Evolutionary conservation across 2,797 vertebrate species (phyloP), one percentile per base, ranked within the genome.

Genomic region (Phrynocephalus vlangalii): DNA sequence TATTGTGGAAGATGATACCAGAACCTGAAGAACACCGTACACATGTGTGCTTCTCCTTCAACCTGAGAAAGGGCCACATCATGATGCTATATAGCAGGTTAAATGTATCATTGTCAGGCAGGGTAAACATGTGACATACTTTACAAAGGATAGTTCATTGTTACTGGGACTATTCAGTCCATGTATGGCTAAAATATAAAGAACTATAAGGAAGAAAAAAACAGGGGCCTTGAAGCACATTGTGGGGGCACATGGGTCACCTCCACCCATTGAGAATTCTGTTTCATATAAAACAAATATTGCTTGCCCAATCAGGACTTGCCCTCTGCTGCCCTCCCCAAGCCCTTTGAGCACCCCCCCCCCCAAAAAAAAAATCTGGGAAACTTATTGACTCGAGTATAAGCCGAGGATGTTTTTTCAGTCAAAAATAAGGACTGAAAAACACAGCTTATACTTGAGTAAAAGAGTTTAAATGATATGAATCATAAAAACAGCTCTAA

Each of bases 391-490:
- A 44, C 38, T 44, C 38, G 5, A 44, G 4, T 44, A 44, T 44
- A 44, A 44, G 38, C 38, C 38, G 38, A 44, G 38, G 38, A 44
- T 44, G 33, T 44, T 44, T 44, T 44, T 44, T 44, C 38, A 44
- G 38, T 3, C 38, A 44, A 44, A 44, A 44, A 44, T 5, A 44
- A 44, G 38, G 38, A 5, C 38, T 44, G 38, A 44, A 44, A 44
- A 44, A 44, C 38, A 44, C 38, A 44, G 38, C 38, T 44, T 44
- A 44, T 44, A 44, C 38, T 44, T 44, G 38, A 44, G 38, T 92
- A 67, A 0, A 0, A 95, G 75, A 86, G 68, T 92, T 93, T 92
- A 93, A 80, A 87, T 89, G 92, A 87, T 75, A 93, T 85, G 90
- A 81, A 92, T 66, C 48, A 83, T 52, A 92, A 88, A 67, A 91